phyloP scores from a whole-genome alignment of 2,797 vertebrate genomes.

The Fistularia commersonii region DNA sequence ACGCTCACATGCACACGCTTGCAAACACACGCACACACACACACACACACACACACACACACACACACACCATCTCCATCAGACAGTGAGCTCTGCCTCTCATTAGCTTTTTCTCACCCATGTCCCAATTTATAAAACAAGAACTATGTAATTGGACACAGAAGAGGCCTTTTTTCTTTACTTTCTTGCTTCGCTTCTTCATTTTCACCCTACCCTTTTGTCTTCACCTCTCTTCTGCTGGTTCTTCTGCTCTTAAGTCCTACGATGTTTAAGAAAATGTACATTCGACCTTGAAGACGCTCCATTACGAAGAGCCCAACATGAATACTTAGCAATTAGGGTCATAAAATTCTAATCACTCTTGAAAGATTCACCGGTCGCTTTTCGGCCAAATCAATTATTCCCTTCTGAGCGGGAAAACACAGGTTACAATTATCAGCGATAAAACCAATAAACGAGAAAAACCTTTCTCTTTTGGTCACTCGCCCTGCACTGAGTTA shows the following conservation, averaged over 20 bases:
- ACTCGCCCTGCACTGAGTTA: constrained; percentile 38
- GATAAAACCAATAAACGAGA: neutral
- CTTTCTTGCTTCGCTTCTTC: neutral
- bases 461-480: neutral
- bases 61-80: constrained; percentile 12
- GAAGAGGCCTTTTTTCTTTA: constrained; percentile 12
- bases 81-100: constrained; percentile 30
- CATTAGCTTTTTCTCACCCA: constrained; percentile 43
- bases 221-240: neutral
- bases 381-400: too few species aligned
- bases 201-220: constrained; percentile 13
- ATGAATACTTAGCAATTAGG: constrained; percentile 26
- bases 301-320: constrained; percentile 17
- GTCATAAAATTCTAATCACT: constrained; percentile 14
- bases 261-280: constrained; percentile 19
- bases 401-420: constrained; percentile 2
- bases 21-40: neutral
- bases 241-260: constrained; percentile 5
- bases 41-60: constrained; percentile 8
- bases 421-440: constrained; percentile 1
- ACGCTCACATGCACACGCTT: constrained; percentile 6
- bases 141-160: constrained; percentile 45
- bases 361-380: too few species aligned
- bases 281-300: constrained; percentile 20
- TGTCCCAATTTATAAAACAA: constrained; percentile 57